Evolutionary conservation across 2,113 vertebrate genomes (phyloP), one percentile per base, ranked within the genome.

Genomic region (Riparia riparia): DNA sequence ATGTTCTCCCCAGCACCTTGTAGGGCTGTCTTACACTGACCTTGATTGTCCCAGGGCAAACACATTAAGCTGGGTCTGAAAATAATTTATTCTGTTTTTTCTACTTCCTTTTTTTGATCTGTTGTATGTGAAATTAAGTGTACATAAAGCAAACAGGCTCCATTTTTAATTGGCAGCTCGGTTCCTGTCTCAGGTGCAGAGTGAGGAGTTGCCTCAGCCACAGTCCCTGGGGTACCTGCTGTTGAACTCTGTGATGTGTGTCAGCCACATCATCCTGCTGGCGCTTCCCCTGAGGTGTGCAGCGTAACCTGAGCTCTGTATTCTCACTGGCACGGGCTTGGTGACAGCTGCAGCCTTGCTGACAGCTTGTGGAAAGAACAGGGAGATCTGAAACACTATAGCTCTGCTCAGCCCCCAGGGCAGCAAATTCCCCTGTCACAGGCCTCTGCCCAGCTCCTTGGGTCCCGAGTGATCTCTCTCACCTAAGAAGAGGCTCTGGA

Each of bases 321-420:
- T 50, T 64, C 76, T 69, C 9, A 1, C 71, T 93, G 88, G 88
- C 90, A 80, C 2, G 0, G 60, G 39, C 51, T 17, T 11, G 12
- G 66, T 2, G 26, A 90, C 95, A 96, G 95, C 94, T 96, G 95
- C 86, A 90, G 68, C 71, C n/a, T 28, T 34, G 63, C 78, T 92
- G 90, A 68, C 41, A 47, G 70, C 53, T 54, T 1, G 3, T 22
- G 51, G 88, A 66, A 90, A 93, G 88, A 66, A 90, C 92, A 92
- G 89, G 74, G 53, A 65, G 37, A 86, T 53, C 90, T 89, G 95
- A 95, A 95, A 97, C 68, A 10, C 32, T 90, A 83, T 57, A 82
- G 45, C 54, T 44, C 53, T 25, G 18, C 53, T 82, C 44, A 64
- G 66, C 31, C 44, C 56, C 24, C 1, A 1, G 37, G 18, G 45